Conservation (phyloP, 2,113 vertebrate species). For the Equus przewalskii region DNA sequence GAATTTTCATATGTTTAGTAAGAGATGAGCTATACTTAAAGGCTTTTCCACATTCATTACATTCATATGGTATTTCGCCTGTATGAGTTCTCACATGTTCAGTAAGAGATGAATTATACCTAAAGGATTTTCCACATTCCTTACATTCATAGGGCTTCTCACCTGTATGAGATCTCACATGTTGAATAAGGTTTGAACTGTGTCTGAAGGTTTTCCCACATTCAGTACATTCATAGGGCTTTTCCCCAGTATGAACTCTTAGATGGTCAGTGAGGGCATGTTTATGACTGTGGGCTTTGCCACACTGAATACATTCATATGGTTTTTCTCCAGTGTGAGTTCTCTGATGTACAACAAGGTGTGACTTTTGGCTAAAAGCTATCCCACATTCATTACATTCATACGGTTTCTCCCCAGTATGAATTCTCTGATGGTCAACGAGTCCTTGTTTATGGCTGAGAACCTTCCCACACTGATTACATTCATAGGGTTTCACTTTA, state of each 20-base stretch:
- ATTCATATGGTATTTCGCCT: slow-evolving; percentile 83
- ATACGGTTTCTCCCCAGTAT: slow-evolving; percentile 83
- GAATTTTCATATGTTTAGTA: slow-evolving; percentile 83
- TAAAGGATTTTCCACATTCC: slow-evolving; percentile 86
- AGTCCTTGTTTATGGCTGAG: slow-evolving; percentile 84
- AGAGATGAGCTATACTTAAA: slow-evolving; percentile 84
- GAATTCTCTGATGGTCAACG: slow-evolving; percentile 79
- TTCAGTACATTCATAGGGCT: slow-evolving; percentile 78
- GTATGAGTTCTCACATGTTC: slow-evolving; percentile 84
- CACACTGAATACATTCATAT: slow-evolving; percentile 79
- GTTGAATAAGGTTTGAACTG: slow-evolving; percentile 82
- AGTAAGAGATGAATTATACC: slow-evolving; percentile 83
- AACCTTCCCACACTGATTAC: slow-evolving; percentile 80
- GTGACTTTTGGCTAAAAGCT: slow-evolving; percentile 84
- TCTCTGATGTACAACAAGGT: slow-evolving; percentile 82
- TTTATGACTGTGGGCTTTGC: slow-evolving; percentile 82
- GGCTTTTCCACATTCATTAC: slow-evolving; percentile 82
- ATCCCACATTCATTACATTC: slow-evolving; percentile 85
- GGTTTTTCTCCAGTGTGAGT: slow-evolving; percentile 84
- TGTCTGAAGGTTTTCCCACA: slow-evolving; percentile 83
- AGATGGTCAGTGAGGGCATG: slow-evolving; percentile 82
- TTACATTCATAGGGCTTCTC: slow-evolving; percentile 84
- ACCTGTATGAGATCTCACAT: slow-evolving; percentile 79
- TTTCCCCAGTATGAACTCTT: slow-evolving; percentile 83
- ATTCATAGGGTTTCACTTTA: slow-evolving; percentile 75